phyloP scores from a whole-genome alignment of 2,888 invertebrate genomes.

The Crossocerus cetratus region DNA sequence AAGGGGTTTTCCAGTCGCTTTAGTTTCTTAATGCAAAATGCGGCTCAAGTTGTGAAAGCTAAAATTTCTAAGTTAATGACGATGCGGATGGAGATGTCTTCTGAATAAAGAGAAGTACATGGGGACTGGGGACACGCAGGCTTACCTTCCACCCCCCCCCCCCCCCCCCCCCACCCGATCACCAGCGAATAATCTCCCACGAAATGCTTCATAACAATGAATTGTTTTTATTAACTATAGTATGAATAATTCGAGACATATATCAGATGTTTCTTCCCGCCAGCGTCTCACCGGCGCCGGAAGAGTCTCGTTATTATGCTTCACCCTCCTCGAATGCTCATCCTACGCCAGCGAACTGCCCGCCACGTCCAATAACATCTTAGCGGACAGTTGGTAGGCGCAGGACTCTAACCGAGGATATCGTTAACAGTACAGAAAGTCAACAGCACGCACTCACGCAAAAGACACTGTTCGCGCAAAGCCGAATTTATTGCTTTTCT shows the following conservation, averaged over 20 bases:
- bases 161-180: no score
- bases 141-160: no score
- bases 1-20: constrained; percentile 7
- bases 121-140: neutral
- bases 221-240: no score
- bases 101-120: constrained; percentile 16
- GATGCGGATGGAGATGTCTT: constrained; percentile 1
- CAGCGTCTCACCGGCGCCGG: no score
- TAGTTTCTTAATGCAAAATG: constrained; percentile 8
- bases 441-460: constrained; percentile 12
- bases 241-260: no score
- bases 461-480: constrained; percentile 13
- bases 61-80: constrained; percentile 28
- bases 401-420: neutral
- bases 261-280: no score
- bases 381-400: neutral
- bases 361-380: no score
- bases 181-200: no score
- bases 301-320: no score
- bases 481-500: constrained; percentile 42
- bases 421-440: constrained; percentile 2
- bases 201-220: no score
- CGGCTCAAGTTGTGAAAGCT: neutral
- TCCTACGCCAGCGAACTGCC: no score
- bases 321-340: no score